These are phyloP conservation scores for Trogon surrucura DNA, from an alignment of 2,113 vertebrate genomes.

Conservation along the genomic window DNA sequence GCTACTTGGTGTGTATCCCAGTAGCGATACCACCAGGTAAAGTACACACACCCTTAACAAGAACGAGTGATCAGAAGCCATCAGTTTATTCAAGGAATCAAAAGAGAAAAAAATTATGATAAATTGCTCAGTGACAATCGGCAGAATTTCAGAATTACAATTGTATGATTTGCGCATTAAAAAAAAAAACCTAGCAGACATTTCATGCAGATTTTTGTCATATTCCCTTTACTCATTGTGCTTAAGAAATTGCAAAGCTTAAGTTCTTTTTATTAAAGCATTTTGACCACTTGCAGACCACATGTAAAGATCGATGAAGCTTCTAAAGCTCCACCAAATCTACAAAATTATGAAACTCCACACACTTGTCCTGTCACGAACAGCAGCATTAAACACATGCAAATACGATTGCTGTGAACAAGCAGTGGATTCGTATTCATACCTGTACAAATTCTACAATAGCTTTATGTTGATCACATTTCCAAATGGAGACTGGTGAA, in stretches of 20 bases:
- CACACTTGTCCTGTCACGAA: not conserved
- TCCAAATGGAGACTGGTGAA: not conserved
- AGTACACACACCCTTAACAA: not conserved
- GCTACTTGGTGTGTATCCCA: not conserved
- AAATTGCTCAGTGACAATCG: not conserved
- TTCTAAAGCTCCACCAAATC: not conserved
- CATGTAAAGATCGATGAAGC: not conserved
- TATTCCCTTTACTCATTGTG: not conserved
- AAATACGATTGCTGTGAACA: not conserved
- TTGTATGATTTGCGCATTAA: not conserved
- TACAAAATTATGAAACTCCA: not conserved
- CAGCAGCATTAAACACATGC: not conserved
- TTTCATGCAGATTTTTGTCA: not conserved
- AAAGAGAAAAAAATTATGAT: not conserved
- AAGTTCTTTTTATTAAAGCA: not conserved
- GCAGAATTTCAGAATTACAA: not conserved
- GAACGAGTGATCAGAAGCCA: not conserved
- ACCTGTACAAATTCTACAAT: not conserved
- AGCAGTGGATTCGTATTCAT: not conserved
- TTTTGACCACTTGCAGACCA: not conserved
- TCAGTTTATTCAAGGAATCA: not conserved
- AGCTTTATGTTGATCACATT: not conserved
- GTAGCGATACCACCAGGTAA: not conserved
- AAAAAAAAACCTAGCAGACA: not conserved
- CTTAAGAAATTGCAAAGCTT: not conserved